phyloP scores from a whole-genome alignment of 2,888 invertebrate genomes.

The Diarsia dahlii region DNA sequence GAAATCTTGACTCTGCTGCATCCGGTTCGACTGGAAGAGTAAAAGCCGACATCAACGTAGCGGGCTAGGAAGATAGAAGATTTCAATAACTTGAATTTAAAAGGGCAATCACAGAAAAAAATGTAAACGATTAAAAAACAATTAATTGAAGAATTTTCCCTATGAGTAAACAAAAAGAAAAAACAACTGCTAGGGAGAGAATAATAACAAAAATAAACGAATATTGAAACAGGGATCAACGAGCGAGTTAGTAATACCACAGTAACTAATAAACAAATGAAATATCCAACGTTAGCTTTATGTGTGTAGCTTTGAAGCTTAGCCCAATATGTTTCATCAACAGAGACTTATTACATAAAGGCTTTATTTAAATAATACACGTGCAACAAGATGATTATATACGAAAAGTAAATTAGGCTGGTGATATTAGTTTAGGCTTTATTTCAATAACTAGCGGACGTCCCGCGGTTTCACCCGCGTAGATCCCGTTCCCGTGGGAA shows the following conservation, averaged over 20 bases:
- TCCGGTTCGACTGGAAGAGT: neutral
- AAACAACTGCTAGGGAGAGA: neutral
- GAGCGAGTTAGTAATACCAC: slow-evolving; percentile 15
- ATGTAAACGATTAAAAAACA: too few relatives aligned
- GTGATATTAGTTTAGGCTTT: too few relatives aligned
- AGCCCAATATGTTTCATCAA: slow-evolving; percentile 28
- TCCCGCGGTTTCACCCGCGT: too few relatives aligned
- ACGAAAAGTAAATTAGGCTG: neutral
- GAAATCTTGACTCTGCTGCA: neutral
- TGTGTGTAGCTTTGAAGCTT: slow-evolving; percentile 16
- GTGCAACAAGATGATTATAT: neutral
- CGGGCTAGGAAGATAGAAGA: neutral
- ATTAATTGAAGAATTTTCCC: neutral
- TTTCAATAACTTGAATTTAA: neutral
- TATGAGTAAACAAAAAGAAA: neutral
- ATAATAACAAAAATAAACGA: neutral
- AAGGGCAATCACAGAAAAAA: too few relatives aligned
- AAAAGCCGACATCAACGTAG: neutral
- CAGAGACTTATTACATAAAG: neutral
- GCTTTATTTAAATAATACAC: slow-evolving; percentile 22
- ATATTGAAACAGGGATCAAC: neutral
- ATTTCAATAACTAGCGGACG: too few relatives aligned
- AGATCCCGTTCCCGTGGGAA: too few relatives aligned
- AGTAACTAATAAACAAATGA: slow-evolving; percentile 23
- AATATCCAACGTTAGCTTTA: slow-evolving; percentile 3